Evolutionary conservation across 2,888 invertebrate genomes (phyloP).

Genomic region (Boloria selene): DNA sequence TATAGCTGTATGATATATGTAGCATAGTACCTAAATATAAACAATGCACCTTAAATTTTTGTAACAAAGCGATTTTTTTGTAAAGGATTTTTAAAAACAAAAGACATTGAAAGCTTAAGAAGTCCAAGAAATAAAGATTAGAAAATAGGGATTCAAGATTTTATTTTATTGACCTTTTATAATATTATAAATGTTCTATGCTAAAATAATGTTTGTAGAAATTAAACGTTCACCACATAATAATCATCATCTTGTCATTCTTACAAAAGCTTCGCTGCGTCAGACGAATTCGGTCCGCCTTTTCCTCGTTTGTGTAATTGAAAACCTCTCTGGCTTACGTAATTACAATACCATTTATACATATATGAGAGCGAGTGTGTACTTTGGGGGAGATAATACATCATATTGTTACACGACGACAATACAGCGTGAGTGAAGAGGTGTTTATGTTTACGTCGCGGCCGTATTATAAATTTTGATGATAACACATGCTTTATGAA

Average conservation of each 20-base stretch:
- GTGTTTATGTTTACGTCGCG: constrained; percentile 14
- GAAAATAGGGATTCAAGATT: too few species aligned
- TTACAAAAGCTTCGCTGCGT: constrained; percentile 23
- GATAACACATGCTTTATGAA: neutral
- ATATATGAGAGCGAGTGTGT: constrained; percentile 18
- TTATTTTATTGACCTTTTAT: too few species aligned
- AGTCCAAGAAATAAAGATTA: too few species aligned
- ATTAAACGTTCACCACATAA: neutral
- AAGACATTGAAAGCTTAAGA: too few species aligned
- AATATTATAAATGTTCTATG: too few species aligned
- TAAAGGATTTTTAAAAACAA: too few species aligned
- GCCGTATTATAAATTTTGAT: constrained; percentile 18
- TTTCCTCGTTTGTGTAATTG: constrained; percentile 61
- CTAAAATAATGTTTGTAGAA: too few species aligned
- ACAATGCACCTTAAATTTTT: too few species aligned
- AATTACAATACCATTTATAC: constrained; percentile 28
- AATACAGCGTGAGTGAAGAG: constrained; percentile 6
- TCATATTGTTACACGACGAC: constrained; percentile 23
- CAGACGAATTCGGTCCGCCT: constrained; percentile 51
- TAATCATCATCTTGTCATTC: constrained; percentile 3
- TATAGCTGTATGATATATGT: too few species aligned
- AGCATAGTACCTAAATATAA: too few species aligned
- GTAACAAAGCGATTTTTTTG: too few species aligned
- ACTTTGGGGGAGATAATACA: constrained; percentile 20
- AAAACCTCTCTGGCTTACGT: constrained; percentile 40